phyloP scores from a whole-genome alignment of 1,140 invertebrate genomes.

The Aphaenogaster ashmeadi region DNA sequence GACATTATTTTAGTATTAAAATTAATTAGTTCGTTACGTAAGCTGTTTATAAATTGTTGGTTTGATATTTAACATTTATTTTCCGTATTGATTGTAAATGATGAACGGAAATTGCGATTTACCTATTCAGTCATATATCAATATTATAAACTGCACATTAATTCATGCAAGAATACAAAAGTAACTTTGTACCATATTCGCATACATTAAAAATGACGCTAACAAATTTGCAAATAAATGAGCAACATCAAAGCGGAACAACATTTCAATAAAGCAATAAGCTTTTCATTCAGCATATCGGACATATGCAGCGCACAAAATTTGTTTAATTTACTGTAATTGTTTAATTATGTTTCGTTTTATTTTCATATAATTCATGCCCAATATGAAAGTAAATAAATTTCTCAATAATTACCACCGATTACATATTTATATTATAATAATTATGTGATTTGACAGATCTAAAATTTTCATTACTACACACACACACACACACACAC shows the following conservation, averaged over 20 bases:
- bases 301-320: not conserved
- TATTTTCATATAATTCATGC: conserved; percentile 7
- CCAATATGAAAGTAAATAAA: conserved; percentile 16
- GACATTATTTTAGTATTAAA: conserved; percentile 10
- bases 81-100: not conserved
- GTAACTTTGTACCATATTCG: not conserved
- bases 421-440: not conserved
- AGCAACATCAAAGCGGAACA: conserved; percentile 12
- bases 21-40: conserved; percentile 7
- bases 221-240: conserved; percentile 16
- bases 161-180: conserved; percentile 11
- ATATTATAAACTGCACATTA: conserved; percentile 19
- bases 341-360: conserved; percentile 17
- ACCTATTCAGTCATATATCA: not conserved
- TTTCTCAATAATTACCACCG: conserved; percentile 11
- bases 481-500: no score
- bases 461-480: conserved; percentile 3
- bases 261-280: conserved; percentile 3
- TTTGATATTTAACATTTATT: conserved; percentile 5
- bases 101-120: not conserved
- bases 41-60: not conserved
- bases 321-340: not conserved
- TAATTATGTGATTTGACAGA: conserved; percentile 21
- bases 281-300: not conserved
- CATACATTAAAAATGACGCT: conserved; percentile 7